These are phyloP conservation scores for Siniperca undulata DNA, from an alignment of 2,797 vertebrate species.

Conservation along the genomic window DNA sequence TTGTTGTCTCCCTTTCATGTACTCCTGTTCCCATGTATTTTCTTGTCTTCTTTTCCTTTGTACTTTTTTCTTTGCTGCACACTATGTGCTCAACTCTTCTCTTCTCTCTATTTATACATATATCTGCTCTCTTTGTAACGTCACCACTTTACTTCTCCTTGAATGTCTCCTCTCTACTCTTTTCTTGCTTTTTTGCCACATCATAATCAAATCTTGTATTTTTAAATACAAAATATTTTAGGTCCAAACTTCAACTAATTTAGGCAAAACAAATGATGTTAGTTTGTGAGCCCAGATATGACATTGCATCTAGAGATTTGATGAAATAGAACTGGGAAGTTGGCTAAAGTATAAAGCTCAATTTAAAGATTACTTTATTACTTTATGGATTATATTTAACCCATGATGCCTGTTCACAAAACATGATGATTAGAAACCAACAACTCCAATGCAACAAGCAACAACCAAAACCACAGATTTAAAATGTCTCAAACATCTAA, in stretches of 20 bases:
- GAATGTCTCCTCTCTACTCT: not conserved
- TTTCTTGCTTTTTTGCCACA: not conserved
- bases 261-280: not conserved
- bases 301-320: not conserved
- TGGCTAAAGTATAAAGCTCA: not conserved
- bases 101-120: not conserved
- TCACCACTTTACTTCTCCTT: not conserved
- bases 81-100: not conserved
- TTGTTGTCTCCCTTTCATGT: constrained; percentile 10
- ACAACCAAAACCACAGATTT: not conserved
- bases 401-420: not conserved
- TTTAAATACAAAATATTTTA: not conserved
- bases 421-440: not conserved
- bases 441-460: not conserved
- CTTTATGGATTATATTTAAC: not conserved
- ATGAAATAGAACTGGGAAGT: not conserved
- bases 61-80: constrained; percentile 3
- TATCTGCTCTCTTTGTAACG: not conserved
- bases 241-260: not conserved
- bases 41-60: not conserved
- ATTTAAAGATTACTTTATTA: too few relatives aligned
- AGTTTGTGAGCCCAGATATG: not conserved
- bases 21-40: not conserved
- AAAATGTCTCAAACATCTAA: not conserved
- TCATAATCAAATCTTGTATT: not conserved